A percentile compares a stretch with the other conserved stretches of the same genome.
Evolutionary conservation across 2,888 invertebrate species (phyloP).

Genomic region (Metellina segmentata): DNA sequence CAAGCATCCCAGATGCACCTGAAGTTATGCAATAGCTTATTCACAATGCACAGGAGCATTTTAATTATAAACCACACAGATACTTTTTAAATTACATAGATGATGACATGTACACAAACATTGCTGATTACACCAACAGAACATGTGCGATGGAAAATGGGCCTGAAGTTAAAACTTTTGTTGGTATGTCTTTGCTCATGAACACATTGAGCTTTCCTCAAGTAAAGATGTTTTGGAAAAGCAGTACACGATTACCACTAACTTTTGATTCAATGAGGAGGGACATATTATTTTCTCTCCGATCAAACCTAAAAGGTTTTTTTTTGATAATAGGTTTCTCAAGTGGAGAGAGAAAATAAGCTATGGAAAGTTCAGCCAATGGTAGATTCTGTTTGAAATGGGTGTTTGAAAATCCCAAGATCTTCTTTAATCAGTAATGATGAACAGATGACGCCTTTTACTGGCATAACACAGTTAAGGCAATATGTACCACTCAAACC

Average conservation of each 20-base stretch:
- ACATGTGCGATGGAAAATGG: too few relatives aligned
- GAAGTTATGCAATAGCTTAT: too few relatives aligned
- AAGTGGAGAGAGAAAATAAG: constrained; percentile 15
- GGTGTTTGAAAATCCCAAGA: background rate
- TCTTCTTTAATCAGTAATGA: background rate
- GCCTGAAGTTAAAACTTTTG: constrained; percentile 15
- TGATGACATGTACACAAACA: too few relatives aligned
- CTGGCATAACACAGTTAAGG: background rate
- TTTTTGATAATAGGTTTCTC: background rate
- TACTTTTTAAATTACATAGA: too few relatives aligned
- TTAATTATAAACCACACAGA: constrained; percentile 3
- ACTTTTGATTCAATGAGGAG: background rate
- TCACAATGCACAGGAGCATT: constrained; percentile 1
- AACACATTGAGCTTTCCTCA: background rate
- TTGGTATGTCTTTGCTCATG: constrained; percentile 3
- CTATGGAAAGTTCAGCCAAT: too few relatives aligned
- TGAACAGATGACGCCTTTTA: constrained; percentile 28
- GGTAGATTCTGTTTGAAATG: background rate
- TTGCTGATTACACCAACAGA: too few relatives aligned
- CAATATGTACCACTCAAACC: constrained; percentile 32
- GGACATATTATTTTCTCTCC: background rate
- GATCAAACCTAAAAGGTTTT: background rate
- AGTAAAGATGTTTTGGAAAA: constrained; percentile 21
- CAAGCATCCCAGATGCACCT: too few relatives aligned
- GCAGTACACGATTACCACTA: background rate